Percentiles rank a stretch among this genome's conserved stretches.
Evolutionary conservation across 1,140 invertebrate genomes (phyloP).

Genomic region (Orchesella cincta): DNA sequence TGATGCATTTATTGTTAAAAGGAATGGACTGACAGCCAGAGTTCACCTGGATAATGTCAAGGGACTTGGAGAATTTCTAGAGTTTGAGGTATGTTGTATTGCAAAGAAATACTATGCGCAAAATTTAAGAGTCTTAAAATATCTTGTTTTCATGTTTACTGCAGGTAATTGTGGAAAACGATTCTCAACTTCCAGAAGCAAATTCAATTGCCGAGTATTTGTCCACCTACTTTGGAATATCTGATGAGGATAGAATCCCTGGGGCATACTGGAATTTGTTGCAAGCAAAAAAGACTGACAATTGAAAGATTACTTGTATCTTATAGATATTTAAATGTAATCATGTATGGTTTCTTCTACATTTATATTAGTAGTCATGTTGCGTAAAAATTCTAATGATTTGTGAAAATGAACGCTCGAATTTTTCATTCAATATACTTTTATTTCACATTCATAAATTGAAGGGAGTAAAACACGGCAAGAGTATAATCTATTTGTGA

Average conservation of each 20-base stretch:
- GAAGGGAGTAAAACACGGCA: neutral
- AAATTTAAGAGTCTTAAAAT: conserved; percentile 29
- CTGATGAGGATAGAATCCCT: conserved; percentile 67
- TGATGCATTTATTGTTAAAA: conserved; percentile 68
- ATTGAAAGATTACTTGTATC: too few species aligned
- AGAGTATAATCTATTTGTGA: too few species aligned
- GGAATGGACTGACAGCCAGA: conserved; percentile 70
- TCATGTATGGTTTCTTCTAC: too few species aligned
- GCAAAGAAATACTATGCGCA: neutral
- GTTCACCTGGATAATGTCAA: conserved; percentile 84
- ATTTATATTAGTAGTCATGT: too few species aligned
- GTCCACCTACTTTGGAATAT: conserved; percentile 69
- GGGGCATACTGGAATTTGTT: conserved; percentile 69
- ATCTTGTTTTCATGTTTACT: neutral
- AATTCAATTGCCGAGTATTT: conserved; percentile 67
- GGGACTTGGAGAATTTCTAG: conserved; percentile 80
- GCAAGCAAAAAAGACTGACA: neutral
- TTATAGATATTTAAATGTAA: too few species aligned
- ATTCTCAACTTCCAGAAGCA: conserved; percentile 67
- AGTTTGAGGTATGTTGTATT: conserved; percentile 73
- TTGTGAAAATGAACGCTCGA: too few species aligned
- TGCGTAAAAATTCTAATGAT: too few species aligned
- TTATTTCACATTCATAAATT: too few species aligned
- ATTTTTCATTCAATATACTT: too few species aligned
- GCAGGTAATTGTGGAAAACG: conserved; percentile 69